Base-by-base conservation (phyloP, 2,797 vertebrate species). In the Pampus argenteus region DNA sequence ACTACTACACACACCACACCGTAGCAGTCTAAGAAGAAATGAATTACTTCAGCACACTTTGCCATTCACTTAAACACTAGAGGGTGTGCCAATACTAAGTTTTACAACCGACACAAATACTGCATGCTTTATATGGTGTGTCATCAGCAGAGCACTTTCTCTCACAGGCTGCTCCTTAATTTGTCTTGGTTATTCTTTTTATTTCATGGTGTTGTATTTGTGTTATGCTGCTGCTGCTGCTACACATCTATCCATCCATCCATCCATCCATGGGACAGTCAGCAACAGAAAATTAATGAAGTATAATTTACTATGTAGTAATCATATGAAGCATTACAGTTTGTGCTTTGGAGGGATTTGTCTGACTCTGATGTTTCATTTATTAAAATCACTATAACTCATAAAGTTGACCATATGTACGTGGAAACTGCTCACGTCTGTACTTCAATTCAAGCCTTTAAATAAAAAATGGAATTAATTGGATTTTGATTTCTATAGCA, bases 401-500 rank as follows among this genome's bases (percentile, higher is more conserved):
- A 48, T 17, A 49, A 23, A 61, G 18, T 23, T 58, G 36, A 64
- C 10, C 1, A 11, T 3, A 36, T 56, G 28, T 8, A 0, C 66
- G 66, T 69, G 61, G 56, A n/a, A 68, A 71, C 68, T 20, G n/a
- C 2, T 6, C 1, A 54, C 6, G 14, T 38, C 23, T 48, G 13
- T 9, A 29, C 5, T 3, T 59, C 13, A 7, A 28, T 22, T 47
- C 62, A 3, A 17, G 9, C 17, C 9, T 59, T 26, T 15, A 58
- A 31, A 48, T 17, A 11, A 22, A 55, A 60, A 9, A 11, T 55
- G 3, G 1, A 10, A 5, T 45, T 3, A 3, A 52, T 6, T 1
- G 1, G 8, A n/a, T 49, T 38, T 0, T 0, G 47, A 4, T 61
- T 60, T 38, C 6, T 8, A 36, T 9, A 38, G 9, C 25, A 49